Base-by-base conservation (phyloP, 2,113 vertebrate species). In the Marmota flaviventris region DNA sequence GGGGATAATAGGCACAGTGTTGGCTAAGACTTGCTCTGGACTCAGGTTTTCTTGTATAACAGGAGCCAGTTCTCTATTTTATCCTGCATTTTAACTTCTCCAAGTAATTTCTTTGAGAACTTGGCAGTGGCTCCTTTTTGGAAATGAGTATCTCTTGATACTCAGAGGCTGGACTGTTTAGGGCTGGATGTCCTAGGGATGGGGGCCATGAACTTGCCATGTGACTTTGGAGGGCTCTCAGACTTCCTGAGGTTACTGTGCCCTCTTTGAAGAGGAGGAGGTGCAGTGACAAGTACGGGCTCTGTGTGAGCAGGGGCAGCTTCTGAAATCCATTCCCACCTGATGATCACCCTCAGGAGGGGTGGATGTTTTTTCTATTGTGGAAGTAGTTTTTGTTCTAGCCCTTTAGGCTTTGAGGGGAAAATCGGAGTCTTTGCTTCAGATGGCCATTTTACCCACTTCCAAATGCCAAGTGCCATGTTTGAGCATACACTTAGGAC, bases 161-260 rank as follows among this genome's bases (percentile, higher is more conserved):
- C 29, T 25, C 34, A 34, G 87, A 39, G 69, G 58, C 53, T 48
- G n/a, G 32, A 14, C 32, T 4, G 2, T 94, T 85, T 67, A 70
- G 16, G 48, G 56, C 56, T 70, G 48, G 25, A 17, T 20, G 42
- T 58, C 34, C n/a, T 25, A 39, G 63, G 42, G 7, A 13, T 11
- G 86, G 24, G 8, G 17, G 42, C 13, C 2, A 1, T 9, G 72
- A 70, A 29, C 72, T 37, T 1, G 4, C 2, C 11, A 0, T 0
- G 7, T 34, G 53, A 42, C 37, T 70, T 18, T 5, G n/a, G 42
- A 70, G 1, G 25, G 42, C n/a, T 85, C 12, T 76, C 65, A 5
- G 45, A 39, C 61, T 45, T 34, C n/a, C 85, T 0, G 48, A 73
- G 58, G 8, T 63, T 51, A 34, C 84, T 32, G 16, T 9, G 67